Evolutionary conservation across 2,113 vertebrate genomes (phyloP), one percentile per base, ranked within the genome.

Genomic region (Jaculus jaculus): DNA sequence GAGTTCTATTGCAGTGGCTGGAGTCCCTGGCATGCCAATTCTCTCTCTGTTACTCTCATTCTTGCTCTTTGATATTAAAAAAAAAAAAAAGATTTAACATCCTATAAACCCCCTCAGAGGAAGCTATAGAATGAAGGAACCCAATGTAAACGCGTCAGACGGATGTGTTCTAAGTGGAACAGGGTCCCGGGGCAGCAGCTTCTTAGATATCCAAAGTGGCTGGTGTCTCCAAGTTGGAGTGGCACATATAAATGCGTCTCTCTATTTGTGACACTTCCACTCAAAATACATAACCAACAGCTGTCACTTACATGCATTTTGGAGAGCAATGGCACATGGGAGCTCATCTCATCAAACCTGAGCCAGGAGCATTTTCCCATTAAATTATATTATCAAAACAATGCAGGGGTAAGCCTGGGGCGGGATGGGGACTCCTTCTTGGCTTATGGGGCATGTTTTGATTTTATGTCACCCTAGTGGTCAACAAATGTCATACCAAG

Each of bases 401-500:
- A 78, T 86, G 83, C 88, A 34, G 80, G 75, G 17, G 37, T 32
- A 58, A 79, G 68, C 79, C 13, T 15, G 12, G 75, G 30, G n/a
- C 71, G 72, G 16, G 79, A 10, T 51, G 42, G 61, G 81, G 84
- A 69, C 5, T 54, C 30, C 81, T 79, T 54, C 84, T 85, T 2
- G 72, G 80, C 87, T 89, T 77, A 58, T 78, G 26, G 79, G 93
- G 42, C 61, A 39, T 5, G 20, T 32, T 83, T 47, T 91, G 86
- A 84, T 85, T 96, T 97, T 97, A 96, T 96, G 75, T 96, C 94
- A 95, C 96, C 97, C 96, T 89, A 5, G 96, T 89, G 96, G 95
- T 97, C 96, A 97, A 97, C 95, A 97, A 97, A 96, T 97, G 96
- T 97, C 96, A 97, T 79, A 54, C 84, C 83, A 85, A 95, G 96